Evolutionary conservation across 2,888 invertebrate genomes (phyloP).

Genomic region (Drosophila nr. perissopoda): DNA sequence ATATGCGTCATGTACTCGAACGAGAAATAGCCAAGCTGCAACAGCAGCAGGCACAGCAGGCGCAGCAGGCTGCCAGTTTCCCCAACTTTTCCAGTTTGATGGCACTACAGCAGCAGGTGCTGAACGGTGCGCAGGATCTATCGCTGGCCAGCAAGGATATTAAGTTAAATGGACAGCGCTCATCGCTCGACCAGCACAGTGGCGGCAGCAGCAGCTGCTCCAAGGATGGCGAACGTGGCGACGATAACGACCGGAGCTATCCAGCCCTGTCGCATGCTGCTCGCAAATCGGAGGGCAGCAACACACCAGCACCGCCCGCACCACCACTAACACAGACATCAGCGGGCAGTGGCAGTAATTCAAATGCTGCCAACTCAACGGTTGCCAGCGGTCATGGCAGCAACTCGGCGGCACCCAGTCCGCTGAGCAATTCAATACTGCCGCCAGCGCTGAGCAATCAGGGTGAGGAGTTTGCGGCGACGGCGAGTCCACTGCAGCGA

Average conservation of each 20-base stretch:
- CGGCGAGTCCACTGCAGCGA: constrained; percentile 96
- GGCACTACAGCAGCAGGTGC: constrained; percentile 91
- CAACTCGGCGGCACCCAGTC: constrained; percentile 93
- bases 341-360: constrained; percentile 48
- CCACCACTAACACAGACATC: constrained; percentile 59
- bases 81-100: constrained; percentile 88
- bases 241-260: constrained; percentile 48
- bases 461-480: constrained; percentile 92
- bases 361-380: constrained; percentile 35
- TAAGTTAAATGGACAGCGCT: constrained; percentile 85
- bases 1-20: constrained; percentile 94
- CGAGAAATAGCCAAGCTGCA: constrained; percentile 95
- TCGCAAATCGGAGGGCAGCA: constrained; percentile 93
- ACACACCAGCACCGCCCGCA: constrained; percentile 78
- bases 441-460: constrained; percentile 92
- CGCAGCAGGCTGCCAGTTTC: constrained; percentile 82
- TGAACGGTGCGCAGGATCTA: constrained; percentile 92
- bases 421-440: constrained; percentile 93
- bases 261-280: constrained; percentile 78
- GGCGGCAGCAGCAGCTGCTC: constrained; percentile 72
- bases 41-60: constrained; percentile 85
- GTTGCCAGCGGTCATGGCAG: constrained; percentile 71
- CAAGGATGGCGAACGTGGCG: constrained; percentile 71
- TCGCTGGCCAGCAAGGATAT: constrained; percentile 88
- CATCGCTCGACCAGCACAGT: constrained; percentile 74